These are phyloP conservation scores for Gymnorhina tibicen DNA, from an alignment of 2,113 vertebrate species.

Conservation along the genomic window DNA sequence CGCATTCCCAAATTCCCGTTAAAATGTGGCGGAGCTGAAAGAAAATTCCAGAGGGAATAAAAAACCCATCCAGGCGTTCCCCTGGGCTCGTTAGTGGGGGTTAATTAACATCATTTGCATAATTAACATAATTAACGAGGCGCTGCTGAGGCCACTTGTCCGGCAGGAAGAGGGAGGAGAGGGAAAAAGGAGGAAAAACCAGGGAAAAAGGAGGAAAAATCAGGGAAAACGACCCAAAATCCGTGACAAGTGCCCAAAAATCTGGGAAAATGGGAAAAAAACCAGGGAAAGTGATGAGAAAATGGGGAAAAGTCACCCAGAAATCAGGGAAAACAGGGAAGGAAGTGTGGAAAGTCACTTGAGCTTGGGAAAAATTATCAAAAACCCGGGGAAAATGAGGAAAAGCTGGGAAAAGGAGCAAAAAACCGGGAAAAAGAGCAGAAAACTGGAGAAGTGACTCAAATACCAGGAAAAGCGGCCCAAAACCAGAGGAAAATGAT, in stretches of 20 bases:
- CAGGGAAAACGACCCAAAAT: not conserved
- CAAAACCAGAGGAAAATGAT: not conserved
- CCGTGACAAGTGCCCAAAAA: accelerated
- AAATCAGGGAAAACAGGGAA: not conserved
- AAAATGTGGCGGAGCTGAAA: not conserved
- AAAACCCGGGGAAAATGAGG: not conserved
- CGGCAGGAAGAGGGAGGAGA: not conserved
- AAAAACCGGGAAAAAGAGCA: not conserved
- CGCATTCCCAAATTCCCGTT: not conserved
- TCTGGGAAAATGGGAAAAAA: not conserved
- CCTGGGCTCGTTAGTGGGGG: not conserved
- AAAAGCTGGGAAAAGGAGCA: not conserved
- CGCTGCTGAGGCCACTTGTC: not conserved
- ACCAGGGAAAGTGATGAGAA: accelerated
- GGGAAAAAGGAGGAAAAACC: too few species aligned
- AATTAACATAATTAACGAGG: not conserved
- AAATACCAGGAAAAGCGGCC: not conserved
- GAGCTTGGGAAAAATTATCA: accelerated
- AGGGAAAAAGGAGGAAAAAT: not conserved
- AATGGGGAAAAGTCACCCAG: not conserved
- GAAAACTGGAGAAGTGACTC: not conserved
- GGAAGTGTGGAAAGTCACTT: not conserved
- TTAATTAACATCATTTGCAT: not conserved
- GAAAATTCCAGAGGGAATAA: not conserved
- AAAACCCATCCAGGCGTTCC: not conserved